A percentile compares a stretch with the other conserved stretches of the same genome.
phyloP scores from a whole-genome alignment of 2,888 invertebrate species.

The Cerastis rubricosa region DNA sequence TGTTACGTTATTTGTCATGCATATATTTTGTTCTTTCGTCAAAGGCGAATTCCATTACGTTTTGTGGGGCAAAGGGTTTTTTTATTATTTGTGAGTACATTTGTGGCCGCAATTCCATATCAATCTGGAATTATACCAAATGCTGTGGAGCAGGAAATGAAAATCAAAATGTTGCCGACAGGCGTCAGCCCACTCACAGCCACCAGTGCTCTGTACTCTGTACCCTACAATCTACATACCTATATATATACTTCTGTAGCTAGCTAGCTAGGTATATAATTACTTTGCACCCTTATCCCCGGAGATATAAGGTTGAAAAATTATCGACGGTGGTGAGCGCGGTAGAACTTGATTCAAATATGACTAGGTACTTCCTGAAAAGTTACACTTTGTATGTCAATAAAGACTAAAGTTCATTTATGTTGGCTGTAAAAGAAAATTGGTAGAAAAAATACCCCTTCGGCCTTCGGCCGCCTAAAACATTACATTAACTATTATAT shows the following conservation, averaged over 20 bases:
- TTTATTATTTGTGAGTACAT: conserved; percentile 38
- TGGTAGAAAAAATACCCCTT: background rate
- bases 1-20: conserved; percentile 36
- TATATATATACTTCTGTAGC: background rate
- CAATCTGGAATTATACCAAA: conserved; percentile 58
- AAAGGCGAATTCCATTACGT: conserved; percentile 62
- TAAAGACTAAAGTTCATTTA: background rate
- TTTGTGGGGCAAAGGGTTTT: conserved; percentile 48
- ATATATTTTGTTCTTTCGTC: conserved; percentile 50
- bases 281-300: no score
- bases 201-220: background rate
- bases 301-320: no score
- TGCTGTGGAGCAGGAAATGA: conserved; percentile 57
- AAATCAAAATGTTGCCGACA: conserved; percentile 48
- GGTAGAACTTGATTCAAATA: background rate
- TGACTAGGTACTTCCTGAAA: background rate
- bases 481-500: no score
- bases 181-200: conserved; percentile 16
- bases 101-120: conserved; percentile 56
- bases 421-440: background rate
- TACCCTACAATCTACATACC: background rate
- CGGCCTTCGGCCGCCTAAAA: no score
- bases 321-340: no score
- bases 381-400: background rate
- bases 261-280: background rate